phyloP scores from a whole-genome alignment of 2,888 invertebrate species.

The Pasiphila rectangulata region DNA sequence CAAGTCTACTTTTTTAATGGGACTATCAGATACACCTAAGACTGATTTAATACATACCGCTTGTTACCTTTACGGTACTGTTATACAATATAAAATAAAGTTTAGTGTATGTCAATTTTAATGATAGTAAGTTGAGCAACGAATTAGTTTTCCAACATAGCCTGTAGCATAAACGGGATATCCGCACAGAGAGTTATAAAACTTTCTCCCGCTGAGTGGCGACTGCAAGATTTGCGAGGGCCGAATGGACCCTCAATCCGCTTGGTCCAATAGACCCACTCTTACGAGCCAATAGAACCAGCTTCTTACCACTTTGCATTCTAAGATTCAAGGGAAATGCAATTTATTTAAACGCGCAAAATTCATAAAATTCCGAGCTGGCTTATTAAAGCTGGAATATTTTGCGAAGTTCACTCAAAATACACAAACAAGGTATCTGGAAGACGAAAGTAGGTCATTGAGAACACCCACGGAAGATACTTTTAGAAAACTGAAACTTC shows the following conservation, averaged over 20 bases:
- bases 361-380: slow-evolving; percentile 1
- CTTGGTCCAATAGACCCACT: not conserved
- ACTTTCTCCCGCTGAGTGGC: slow-evolving; percentile 4
- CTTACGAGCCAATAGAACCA: not conserved
- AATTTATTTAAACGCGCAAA: slow-evolving; percentile 12
- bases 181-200: slow-evolving; percentile 9
- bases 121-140: too few species aligned
- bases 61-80: too few species aligned
- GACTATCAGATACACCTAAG: too few species aligned
- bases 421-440: not conserved
- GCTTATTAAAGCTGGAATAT: slow-evolving; percentile 7
- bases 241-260: slow-evolving; percentile 5
- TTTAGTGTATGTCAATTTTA: too few species aligned
- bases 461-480: not conserved
- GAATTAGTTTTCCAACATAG: not conserved
- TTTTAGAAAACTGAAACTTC: too few species aligned
- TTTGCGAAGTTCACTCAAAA: not conserved
- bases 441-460: not conserved
- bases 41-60: too few species aligned
- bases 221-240: slow-evolving; percentile 13
- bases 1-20: too few species aligned
- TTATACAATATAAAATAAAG: too few species aligned
- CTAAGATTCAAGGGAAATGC: slow-evolving; percentile 7
- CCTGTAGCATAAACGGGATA: slow-evolving; percentile 4
- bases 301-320: slow-evolving; percentile 1